phyloP scores from a whole-genome alignment of 2,113 vertebrate genomes.

The Sigmodon hispidus region DNA sequence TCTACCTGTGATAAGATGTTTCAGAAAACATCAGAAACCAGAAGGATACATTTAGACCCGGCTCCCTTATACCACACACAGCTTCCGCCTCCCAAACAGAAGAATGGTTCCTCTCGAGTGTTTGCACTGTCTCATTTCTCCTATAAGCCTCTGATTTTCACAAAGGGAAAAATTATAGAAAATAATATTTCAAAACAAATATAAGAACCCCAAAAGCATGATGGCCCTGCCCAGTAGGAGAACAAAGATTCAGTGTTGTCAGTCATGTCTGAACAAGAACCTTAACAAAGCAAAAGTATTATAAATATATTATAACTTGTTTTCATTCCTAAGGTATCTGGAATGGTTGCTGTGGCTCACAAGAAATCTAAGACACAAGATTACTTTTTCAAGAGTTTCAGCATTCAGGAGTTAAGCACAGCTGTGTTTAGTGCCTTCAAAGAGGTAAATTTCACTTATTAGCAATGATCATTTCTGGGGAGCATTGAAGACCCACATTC shows the following conservation, averaged over 20 bases:
- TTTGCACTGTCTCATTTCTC: background rate
- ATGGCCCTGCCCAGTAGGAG: background rate
- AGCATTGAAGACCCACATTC: background rate
- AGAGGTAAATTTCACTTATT: background rate
- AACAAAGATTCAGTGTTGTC: background rate
- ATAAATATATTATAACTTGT: background rate
- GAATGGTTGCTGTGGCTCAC: background rate
- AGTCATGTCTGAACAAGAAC: background rate
- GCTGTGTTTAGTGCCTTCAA: background rate
- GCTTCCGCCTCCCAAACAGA: background rate
- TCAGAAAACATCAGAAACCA: background rate
- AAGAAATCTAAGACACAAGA: background rate
- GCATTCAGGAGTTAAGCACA: background rate
- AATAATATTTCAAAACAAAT: conserved; percentile 30
- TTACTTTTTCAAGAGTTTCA: conserved; percentile 1
- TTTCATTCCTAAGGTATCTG: background rate
- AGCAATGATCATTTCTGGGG: background rate
- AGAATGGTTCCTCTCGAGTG: background rate
- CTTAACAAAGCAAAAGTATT: background rate
- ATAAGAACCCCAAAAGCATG: background rate
- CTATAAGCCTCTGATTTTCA: conserved; percentile 1
- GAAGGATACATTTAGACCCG: background rate
- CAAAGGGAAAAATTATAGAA: background rate
- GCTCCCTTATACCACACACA: background rate
- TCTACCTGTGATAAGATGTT: background rate